Evolutionary conservation across 2,888 invertebrate genomes (phyloP), one percentile per base, ranked within the genome.

Genomic region (Mongoloraphidia duomilia): DNA sequence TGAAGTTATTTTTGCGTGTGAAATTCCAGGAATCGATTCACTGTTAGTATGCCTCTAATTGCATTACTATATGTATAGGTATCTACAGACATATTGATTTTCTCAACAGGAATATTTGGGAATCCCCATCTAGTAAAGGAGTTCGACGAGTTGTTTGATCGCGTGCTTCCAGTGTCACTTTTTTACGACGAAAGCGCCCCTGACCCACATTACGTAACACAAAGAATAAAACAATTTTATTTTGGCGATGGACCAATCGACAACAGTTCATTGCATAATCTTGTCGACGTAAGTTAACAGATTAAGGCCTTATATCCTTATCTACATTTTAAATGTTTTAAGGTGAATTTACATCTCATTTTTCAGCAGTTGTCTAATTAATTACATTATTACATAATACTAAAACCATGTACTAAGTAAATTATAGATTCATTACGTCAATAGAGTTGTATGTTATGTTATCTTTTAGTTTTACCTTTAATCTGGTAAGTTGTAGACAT

Each of bases 201-300:
- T 0, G 41, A 56, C 17, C 40, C 40, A 14, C 12, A 39, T 10
- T 39, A 39, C 9, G 72, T 80, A 14, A 76, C 77, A 0, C 61
- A 65, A 12, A 65, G 65, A 54, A 72, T 83, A 41, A 70, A 72
- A 41, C 55, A 73, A 14, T 74, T 71, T 55, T 83, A 82, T 61
- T 72, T 81, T n/a, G 71, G 70, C 0, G 68, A 68, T 17, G 57
- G 64, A 33, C 62, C 68, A 26, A 69, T 73, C 38, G 65, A 67
- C 52, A 64, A 65, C 49, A 60, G 65, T 2, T 70, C 70, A 17
- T 69, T 73, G 57, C 65, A 66, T 44, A 73, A 75, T 42, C 60
- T 80, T 2, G 71, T 79, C 33, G 70, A 82, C 57, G 82, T 81
- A 63, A 71, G 74, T 61, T 11, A 42, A 34, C 37, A 39, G 17